Evolutionary conservation across 2,888 invertebrate species (phyloP), one percentile per base, ranked within the genome.

Genomic region (Zootermopsis nevadensis): DNA sequence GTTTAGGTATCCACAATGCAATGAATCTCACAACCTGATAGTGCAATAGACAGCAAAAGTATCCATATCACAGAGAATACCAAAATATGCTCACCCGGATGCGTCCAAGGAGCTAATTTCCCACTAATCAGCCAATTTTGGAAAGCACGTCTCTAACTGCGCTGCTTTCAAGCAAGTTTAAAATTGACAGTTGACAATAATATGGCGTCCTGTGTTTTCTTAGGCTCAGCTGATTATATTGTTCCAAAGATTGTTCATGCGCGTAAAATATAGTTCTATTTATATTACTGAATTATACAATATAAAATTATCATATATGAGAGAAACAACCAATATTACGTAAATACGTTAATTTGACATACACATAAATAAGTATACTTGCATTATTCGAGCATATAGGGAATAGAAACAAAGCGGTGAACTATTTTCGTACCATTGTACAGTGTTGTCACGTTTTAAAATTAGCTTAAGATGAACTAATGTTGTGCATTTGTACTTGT

Each of bases 11-110:
- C 19, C 48, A 48, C 19, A 15, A 4, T 7, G 4, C 38, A 7
- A 38, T 19, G 19, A 48, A 15, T 48, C 19, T 48, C 48, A 48
- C 19, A 48, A 1, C 4, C 48, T 15, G 48, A 48, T 48, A 48
- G 19, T 19, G 3, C 4, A 48, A 48, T 19, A 15, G 48, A 48
- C 3, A 15, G 48, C 1, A 15, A 48, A 48, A 15, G 1, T n/a
- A 4, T 60, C n/a, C 60, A 67, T 30, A n/a, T n/a, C n/a, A n/a
- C n/a, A n/a, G n/a, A n/a, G n/a, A n/a, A n/a, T n/a, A n/a, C n/a
- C n/a, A n/a, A n/a, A n/a, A n/a, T n/a, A 30, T 42, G 81, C 82
- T 84, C 69, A 84, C 84, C 84, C 84, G 84, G 84, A 84, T 84
- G 84, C 84, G 82, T 84, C 84, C 84, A 66, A 80, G 42, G 24